Base-by-base conservation (phyloP, 2,888 invertebrate species). In the Pegoplata infirma region DNA sequence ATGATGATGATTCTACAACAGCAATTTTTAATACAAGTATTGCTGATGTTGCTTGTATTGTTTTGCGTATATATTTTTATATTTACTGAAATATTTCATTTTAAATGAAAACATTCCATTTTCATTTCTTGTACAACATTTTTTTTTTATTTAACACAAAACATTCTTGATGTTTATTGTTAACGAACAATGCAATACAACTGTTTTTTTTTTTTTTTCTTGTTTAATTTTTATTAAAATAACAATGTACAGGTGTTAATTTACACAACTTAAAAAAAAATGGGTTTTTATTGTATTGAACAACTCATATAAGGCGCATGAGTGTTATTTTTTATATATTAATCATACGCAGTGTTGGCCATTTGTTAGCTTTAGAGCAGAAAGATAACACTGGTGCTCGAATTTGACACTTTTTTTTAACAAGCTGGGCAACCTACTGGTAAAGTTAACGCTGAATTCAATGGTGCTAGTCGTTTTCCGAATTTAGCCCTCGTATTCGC, bases 41-140 rank as follows among this genome's bases (percentile, higher is more conserved):
- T 40, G 36, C n/a, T 40, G 36, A n/a, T 40, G 36, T n/a, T 12
- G 36, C 12, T n/a, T 40, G n/a, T 40, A 5, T 40, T 40, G 36
- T n/a, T 32, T 32, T 32, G 32, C 2, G 36, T 40, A n/a, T 40
- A n/a, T 5, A 32, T 10, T 8, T 28, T 32, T 59, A 56, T 72
- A 55, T 75, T 76, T 61, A 19, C 32, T 56, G 16, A 67, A 67
- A 72, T 68, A 77, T 77, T 77, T 72, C 44, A 68, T 63, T 77
- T 72, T 67, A 77, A 77, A 72, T 72, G 77, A 68, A 73, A 67
- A 76, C 59, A 67, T 74, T 67, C 74, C 67, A 49, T 67, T 73
- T 66, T 14, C 10, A 47, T 28, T 66, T 64, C 49, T 56, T 69
- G 32, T 51, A 25, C 25, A 23, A 16, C n/a, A n/a, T n/a, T n/a